Percentiles rank a stretch among this genome's conserved stretches.
Evolutionary conservation across 2,888 invertebrate genomes (phyloP).

Genomic region (Lymantria dispar): DNA sequence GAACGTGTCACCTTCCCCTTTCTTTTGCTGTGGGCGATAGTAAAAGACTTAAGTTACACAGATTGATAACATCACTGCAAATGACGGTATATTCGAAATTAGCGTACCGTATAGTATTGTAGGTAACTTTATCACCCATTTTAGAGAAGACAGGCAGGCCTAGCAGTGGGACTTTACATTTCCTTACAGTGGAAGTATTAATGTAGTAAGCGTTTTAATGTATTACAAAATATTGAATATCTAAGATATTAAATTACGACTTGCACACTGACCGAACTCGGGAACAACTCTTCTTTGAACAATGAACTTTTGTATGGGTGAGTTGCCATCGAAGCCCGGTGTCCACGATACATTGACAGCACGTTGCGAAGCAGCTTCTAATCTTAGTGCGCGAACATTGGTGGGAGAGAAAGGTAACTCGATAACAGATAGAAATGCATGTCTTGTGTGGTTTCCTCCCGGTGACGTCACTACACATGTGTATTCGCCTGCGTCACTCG

Average conservation of each 20-base stretch:
- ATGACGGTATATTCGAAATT: no score
- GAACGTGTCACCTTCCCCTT: no score
- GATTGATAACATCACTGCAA: no score
- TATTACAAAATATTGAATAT: background rate
- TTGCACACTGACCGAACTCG: slow-evolving; percentile 86
- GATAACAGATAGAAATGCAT: slow-evolving; percentile 90
- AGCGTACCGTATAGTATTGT: no score
- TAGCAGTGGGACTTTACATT: background rate
- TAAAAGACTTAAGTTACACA: no score
- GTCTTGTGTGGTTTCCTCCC: slow-evolving; percentile 96
- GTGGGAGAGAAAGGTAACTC: slow-evolving; percentile 97
- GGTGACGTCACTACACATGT: slow-evolving; percentile 94
- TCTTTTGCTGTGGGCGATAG: no score
- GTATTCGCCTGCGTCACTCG: slow-evolving; percentile 96
- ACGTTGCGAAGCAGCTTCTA: slow-evolving; percentile 85
- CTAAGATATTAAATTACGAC: background rate
- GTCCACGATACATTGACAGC: slow-evolving; percentile 97
- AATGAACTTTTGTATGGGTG: slow-evolving; percentile 95
- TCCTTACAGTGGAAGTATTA: no score
- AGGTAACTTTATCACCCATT: no score
- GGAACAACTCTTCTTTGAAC: slow-evolving; percentile 95
- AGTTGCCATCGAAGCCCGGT: slow-evolving; percentile 98
- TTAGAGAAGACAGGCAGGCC: no score
- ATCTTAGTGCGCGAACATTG: slow-evolving; percentile 88
- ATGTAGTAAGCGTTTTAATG: background rate